Conservation (phyloP, 2,113 vertebrate genomes). For the Ursus arctos region DNA sequence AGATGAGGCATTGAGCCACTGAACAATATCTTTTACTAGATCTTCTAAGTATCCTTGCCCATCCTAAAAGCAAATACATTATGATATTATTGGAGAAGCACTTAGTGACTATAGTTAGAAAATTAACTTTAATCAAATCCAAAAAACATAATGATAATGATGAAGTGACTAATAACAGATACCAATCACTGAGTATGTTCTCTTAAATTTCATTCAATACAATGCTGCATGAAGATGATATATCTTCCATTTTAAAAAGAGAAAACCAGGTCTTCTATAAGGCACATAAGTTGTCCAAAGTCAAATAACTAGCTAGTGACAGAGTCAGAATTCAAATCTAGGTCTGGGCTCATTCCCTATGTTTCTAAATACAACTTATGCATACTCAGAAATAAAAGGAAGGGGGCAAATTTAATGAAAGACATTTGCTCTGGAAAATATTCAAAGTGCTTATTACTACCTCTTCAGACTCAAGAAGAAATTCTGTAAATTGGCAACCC, state of each 20-base stretch:
- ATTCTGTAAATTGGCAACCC: constrained; percentile 97
- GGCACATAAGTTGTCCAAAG: neutral
- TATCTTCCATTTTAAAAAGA: constrained; percentile 15
- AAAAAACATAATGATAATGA: constrained; percentile 19
- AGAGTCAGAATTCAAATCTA: constrained; percentile 32
- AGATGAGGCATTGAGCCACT: constrained; percentile 94
- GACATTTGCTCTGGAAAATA: neutral
- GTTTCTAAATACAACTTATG: constrained; percentile 9
- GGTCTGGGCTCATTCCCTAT: neutral
- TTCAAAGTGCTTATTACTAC: constrained; percentile 89
- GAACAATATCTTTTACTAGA: constrained; percentile 96
- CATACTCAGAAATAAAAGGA: constrained; percentile 24
- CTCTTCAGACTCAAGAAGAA: constrained; percentile 98
- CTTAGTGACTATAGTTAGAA: neutral
- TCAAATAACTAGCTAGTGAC: neutral
- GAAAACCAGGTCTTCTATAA: neutral
- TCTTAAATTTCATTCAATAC: constrained; percentile 13
- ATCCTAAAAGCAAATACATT: constrained; percentile 89
- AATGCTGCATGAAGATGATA: neutral
- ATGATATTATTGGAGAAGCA: neutral
- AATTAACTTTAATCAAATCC: constrained; percentile 12
- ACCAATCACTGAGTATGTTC: neutral
- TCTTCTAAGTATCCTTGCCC: constrained; percentile 97
- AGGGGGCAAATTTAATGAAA: constrained; percentile 3
- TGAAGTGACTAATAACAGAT: neutral